phyloP scores from a whole-genome alignment of 2,113 vertebrate species.

The Empidonax traillii region DNA sequence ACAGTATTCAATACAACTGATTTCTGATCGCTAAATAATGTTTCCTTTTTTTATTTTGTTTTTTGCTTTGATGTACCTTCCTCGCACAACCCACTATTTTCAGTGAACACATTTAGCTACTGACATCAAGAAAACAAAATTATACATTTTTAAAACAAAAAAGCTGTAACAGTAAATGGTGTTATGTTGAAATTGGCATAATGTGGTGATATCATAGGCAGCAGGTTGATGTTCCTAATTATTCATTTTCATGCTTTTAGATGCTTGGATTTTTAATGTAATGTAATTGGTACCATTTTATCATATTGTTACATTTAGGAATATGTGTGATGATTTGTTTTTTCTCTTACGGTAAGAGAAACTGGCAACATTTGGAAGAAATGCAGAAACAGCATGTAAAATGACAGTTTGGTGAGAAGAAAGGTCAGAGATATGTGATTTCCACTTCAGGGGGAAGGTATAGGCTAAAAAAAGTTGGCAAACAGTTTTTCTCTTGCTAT shows the following conservation, averaged over 20 bases:
- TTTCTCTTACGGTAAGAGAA: background rate
- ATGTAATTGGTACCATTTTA: slow-evolving; percentile 20
- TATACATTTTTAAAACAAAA: background rate
- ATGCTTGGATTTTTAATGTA: slow-evolving; percentile 49
- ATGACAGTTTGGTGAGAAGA: background rate
- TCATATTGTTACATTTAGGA: background rate
- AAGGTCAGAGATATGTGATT: background rate
- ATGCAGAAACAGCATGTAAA: background rate
- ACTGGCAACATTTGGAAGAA: background rate
- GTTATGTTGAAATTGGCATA: background rate
- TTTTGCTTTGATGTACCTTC: background rate
- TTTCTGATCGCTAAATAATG: background rate
- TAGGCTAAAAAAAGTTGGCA: background rate
- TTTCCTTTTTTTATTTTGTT: background rate
- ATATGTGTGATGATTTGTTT: background rate
- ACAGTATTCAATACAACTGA: background rate
- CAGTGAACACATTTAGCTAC: background rate
- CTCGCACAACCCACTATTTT: background rate
- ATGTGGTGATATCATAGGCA: background rate
- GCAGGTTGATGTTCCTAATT: slow-evolving; percentile 35
- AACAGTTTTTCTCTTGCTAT: background rate
- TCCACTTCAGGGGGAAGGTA: background rate
- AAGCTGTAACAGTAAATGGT: slow-evolving; percentile 30
- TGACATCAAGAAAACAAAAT: slow-evolving; percentile 28
- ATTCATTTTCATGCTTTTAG: slow-evolving; percentile 59